Conservation (phyloP, 2,113 vertebrate genomes). For the Acrocephalus kingi region DNA sequence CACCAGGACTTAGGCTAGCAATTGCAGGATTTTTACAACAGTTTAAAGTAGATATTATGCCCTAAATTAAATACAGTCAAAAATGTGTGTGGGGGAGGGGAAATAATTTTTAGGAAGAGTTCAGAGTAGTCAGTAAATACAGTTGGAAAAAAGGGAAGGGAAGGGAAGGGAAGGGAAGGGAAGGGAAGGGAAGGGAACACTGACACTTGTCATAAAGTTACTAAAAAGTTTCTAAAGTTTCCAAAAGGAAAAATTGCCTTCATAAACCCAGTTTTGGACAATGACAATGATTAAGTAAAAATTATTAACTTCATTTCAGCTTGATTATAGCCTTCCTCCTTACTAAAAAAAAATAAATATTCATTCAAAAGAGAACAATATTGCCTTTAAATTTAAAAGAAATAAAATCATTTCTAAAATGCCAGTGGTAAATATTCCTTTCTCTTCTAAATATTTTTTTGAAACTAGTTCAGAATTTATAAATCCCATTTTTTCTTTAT, state of each 20-base stretch:
- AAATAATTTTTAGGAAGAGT: background rate
- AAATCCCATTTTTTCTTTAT: background rate
- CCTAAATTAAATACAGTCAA: background rate
- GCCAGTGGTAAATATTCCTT: background rate
- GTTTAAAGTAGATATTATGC: background rate
- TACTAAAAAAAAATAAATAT: background rate
- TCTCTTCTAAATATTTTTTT: background rate
- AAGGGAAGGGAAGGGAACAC: background rate
- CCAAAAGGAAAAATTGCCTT: background rate
- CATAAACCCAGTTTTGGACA: background rate
- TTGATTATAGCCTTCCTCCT: background rate
- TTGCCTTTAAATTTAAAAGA: background rate
- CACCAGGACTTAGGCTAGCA: background rate
- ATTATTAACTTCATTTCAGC: background rate
- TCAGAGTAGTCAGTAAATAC: background rate
- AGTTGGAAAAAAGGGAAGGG: background rate
- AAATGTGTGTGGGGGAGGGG: too few relatives aligned
- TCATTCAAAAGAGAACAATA: background rate
- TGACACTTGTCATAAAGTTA: background rate
- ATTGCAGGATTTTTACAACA: background rate
- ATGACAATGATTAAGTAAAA: background rate
- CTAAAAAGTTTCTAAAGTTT: background rate
- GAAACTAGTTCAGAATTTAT: background rate
- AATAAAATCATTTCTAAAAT: background rate
- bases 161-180: too few relatives aligned